A percentile compares a stretch with the other conserved stretches of the same genome.
phyloP scores from a whole-genome alignment of 1,140 invertebrate species.

The Cotesia typhae region DNA sequence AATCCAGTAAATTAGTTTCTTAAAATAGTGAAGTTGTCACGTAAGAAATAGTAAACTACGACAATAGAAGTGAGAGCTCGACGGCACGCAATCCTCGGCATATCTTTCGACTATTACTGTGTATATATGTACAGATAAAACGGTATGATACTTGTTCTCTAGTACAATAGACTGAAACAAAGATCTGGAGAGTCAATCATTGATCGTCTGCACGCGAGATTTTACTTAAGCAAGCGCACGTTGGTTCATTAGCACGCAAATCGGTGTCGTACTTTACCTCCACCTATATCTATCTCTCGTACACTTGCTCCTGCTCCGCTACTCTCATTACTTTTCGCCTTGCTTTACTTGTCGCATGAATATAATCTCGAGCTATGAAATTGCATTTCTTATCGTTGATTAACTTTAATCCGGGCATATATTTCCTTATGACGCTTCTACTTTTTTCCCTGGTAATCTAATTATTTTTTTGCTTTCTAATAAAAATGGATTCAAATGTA shows the following conservation, averaged over 20 bases:
- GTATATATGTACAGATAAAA: background rate
- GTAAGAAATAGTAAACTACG: conserved; percentile 23
- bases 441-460: background rate
- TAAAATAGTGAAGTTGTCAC: conserved; percentile 29
- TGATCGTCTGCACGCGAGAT: conserved; percentile 50
- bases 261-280: conserved; percentile 37
- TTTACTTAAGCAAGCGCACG: conserved; percentile 50
- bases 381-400: conserved; percentile 40
- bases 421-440: too few relatives aligned
- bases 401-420: background rate
- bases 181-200: conserved; percentile 18
- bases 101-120: conserved; percentile 6
- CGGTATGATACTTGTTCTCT: too few relatives aligned
- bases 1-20: conserved; percentile 23
- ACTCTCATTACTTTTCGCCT: conserved; percentile 11
- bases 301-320: background rate
- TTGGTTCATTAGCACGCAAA: conserved; percentile 57
- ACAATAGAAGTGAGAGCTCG: conserved; percentile 29
- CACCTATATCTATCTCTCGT: conserved; percentile 13
- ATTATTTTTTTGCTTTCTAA: background rate
- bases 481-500: background rate
- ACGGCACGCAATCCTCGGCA: conserved; percentile 34
- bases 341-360: conserved; percentile 18
- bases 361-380: conserved; percentile 32
- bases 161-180: too few relatives aligned